Evolutionary conservation across 1,140 invertebrate genomes (phyloP), one percentile per base, ranked within the genome.

Genomic region (Anoplolepis gracilipes): DNA sequence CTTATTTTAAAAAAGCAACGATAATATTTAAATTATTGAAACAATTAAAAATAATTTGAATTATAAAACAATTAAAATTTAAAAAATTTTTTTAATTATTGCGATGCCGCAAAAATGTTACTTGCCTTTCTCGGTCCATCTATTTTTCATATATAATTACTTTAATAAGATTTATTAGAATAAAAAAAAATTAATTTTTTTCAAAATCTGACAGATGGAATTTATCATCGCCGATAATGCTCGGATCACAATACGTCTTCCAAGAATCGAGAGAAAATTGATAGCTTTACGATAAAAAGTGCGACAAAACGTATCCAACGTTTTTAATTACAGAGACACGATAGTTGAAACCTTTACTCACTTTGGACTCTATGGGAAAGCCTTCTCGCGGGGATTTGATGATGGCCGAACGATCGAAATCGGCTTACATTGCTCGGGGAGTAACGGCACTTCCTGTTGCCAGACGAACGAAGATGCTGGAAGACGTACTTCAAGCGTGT

Each of bases 401-500:
- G 46, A 72, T 55, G 79, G 28, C 57, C 19, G 57, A 57, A 76
- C 82, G 59, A 84, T 84, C 73, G 7, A 59, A 77, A 77, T 84
- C 70, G 42, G 82, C 30, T 49, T 78, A n/a, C 36, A 67, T 11
- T n/a, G 30, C 70, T 61, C 78, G 16, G 65, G 39, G 78, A 84
- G 39, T 84, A 84, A 76, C 70, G 73, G 73, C 72, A 84, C 82
- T 84, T 84, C 59, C 73, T 78, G 39, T 19, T 57, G 13, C 72
- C 57, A 36, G 67, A 65, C 72, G 39, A 59, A 59, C 64, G 53
- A 61, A 59, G 70, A 73, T 69, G 67, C 78, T 53, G 13, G 25
- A 42, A 67, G 42, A 64, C 30, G 72, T 62, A 55, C 25, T 39
- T 76, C 59, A 73, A 78, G 42, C 72, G 57, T 75, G 72, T 76